Conservation (phyloP, 2,113 vertebrate species). For the Ancistrus triradiatus region DNA sequence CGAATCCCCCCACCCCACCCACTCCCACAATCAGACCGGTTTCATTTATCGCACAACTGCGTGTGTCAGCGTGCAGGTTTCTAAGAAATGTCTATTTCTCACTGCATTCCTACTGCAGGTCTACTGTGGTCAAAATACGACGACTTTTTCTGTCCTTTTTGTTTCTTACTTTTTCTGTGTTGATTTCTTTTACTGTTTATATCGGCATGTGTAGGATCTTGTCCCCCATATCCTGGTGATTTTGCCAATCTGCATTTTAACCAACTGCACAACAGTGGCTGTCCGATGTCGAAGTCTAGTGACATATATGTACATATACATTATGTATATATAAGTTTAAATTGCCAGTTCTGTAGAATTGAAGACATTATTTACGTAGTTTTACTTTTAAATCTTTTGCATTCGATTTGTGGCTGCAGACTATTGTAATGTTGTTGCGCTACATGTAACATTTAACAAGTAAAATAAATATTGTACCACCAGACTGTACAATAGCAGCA, state of each 20-base stretch:
- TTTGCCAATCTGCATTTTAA: conserved; percentile 77
- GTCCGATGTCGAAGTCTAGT: conserved; percentile 84
- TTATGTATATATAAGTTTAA: conserved; percentile 80
- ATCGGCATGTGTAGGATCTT: conserved; percentile 85
- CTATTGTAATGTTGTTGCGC: conserved; percentile 93
- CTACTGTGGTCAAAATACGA: conserved; percentile 81
- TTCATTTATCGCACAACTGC: conserved; percentile 86
- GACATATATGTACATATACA: conserved; percentile 74
- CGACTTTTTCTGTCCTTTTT: conserved; percentile 54
- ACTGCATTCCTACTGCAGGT: conserved; percentile 83
- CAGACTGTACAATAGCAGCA: conserved; percentile 82
- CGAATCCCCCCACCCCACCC: conserved; percentile 65
- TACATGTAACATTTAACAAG: conserved; percentile 92
- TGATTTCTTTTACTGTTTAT: conserved; percentile 74
- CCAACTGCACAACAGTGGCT: conserved; percentile 83
- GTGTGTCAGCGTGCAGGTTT: conserved; percentile 82
- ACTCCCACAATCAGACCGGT: conserved; percentile 79
- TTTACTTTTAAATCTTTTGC: conserved; percentile 84
- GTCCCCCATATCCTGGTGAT: conserved; percentile 78
- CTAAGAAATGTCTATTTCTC: conserved; percentile 79
- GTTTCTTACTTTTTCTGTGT: conserved; percentile 40
- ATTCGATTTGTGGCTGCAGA: conserved; percentile 92
- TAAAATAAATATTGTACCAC: conserved; percentile 98
- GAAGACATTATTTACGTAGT: conserved; percentile 83
- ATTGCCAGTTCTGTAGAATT: conserved; percentile 89